phyloP scores from a whole-genome alignment of 2,888 invertebrate genomes.

The Tetranychus piercei region DNA sequence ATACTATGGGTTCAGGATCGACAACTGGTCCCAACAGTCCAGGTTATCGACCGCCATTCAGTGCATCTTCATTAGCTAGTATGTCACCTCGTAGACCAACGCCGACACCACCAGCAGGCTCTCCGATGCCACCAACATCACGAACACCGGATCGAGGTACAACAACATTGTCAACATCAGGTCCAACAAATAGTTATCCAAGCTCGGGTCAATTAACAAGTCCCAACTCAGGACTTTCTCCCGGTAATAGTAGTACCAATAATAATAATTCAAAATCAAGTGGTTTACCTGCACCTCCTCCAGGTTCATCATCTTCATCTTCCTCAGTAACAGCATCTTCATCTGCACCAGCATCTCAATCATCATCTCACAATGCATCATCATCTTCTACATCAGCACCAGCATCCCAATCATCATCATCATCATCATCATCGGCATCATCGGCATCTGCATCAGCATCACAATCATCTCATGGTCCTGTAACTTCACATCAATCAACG shows the following conservation, averaged over 20 bases:
- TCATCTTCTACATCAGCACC: background rate
- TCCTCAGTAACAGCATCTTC: conserved; percentile 1
- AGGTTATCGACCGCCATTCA: conserved; percentile 17
- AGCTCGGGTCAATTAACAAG: conserved; percentile 26
- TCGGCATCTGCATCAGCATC: background rate
- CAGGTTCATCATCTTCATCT: background rate
- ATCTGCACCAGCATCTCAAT: background rate
- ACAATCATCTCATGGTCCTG: conserved; percentile 1
- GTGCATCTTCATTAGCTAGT: background rate
- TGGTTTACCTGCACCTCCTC: background rate
- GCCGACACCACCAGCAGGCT: conserved; percentile 26
- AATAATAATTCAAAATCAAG: conserved; percentile 10
- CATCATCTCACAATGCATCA: background rate
- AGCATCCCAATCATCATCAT: background rate
- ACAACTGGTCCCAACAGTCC: conserved; percentile 19
- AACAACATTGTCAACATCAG: conserved; percentile 21
- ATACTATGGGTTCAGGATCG: conserved; percentile 5
- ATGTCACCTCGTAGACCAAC: conserved; percentile 18
- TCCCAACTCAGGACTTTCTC: conserved; percentile 25
- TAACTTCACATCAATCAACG: conserved; percentile 13
- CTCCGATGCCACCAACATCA: conserved; percentile 26
- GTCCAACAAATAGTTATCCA: conserved; percentile 27
- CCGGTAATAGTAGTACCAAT: conserved; percentile 21
- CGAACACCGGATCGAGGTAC: conserved; percentile 25
- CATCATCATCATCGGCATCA: background rate